Conservation (phyloP, 1,140 invertebrate genomes). For the Coenobita brevimanus region DNA sequence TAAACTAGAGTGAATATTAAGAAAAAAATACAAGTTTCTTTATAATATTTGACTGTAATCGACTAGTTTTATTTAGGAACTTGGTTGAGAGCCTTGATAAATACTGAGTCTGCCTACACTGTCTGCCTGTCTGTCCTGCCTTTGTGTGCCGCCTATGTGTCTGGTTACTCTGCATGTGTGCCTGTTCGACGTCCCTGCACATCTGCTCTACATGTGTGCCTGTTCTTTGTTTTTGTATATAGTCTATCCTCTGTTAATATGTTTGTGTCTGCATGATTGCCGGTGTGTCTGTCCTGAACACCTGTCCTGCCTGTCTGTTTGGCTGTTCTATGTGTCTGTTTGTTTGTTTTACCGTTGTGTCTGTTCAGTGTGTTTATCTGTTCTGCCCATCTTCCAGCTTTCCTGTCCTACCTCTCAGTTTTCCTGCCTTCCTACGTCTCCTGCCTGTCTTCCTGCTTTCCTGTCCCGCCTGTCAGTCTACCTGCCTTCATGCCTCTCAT, state of each 20-base stretch:
- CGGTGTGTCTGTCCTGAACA: not conserved
- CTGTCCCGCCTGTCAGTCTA: not conserved
- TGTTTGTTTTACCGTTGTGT: too few relatives aligned
- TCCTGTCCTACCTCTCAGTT: not conserved
- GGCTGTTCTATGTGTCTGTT: too few relatives aligned
- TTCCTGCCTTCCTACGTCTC: not conserved
- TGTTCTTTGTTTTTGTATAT: not conserved
- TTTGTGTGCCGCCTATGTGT: too few relatives aligned
- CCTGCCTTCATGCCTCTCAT: not conserved
- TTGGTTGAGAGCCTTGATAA: too few relatives aligned
- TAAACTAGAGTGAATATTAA: too few relatives aligned
- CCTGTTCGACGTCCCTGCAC: not conserved
- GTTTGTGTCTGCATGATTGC: not conserved
- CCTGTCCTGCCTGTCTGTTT: too few relatives aligned
- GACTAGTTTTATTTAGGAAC: too few relatives aligned
- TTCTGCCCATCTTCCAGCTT: not conserved
- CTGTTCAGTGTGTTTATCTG: too few relatives aligned
- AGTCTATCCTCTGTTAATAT: not conserved
- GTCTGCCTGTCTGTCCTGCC: constrained; percentile 4
- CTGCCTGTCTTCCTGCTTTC: not conserved
- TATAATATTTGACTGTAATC: too few relatives aligned
- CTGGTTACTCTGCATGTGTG: not conserved
- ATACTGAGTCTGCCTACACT: too few relatives aligned
- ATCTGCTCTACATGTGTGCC: too few relatives aligned
- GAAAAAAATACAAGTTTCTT: too few relatives aligned